Evolutionary conservation across 2,888 invertebrate genomes (phyloP), one percentile per base, ranked within the genome.

Genomic region (Oegoconia quadripuncta): DNA sequence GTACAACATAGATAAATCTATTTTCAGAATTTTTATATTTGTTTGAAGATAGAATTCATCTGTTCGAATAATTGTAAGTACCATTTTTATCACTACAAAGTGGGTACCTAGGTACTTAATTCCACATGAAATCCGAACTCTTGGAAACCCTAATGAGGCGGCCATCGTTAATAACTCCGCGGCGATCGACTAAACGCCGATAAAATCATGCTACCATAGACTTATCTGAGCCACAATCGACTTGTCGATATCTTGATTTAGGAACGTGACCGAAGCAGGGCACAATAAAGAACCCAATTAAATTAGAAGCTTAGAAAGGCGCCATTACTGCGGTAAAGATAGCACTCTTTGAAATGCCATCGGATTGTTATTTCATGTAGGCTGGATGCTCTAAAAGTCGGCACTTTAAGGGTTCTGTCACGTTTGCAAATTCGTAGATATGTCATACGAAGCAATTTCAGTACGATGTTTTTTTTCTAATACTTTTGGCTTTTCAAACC

Each of bases 201-300:
- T 76, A 75, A 71, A 62, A 74, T 74, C 74, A 52, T 51, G 64
- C 69, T 67, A 67, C 67, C 59, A 59, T 51, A 48, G 44, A 53
- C 46, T 62, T 68, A 76, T 74, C 72, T 48, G 46, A 46, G 55
- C 40, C 63, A 69, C 64, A 51, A 80, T 77, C 74, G 59, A 35
- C 12, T 29, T 48, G 42, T 52, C 51, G 59, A 69, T 72, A 70
- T 72, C 68, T 72, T 47, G 59, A 67, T 67, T 59, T 52, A 38
- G 50, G 48, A 44, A 40, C 45, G 39, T 48, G 48, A 41, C 39
- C 29, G 41, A 44, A 27, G 34, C 27, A 34, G 30, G 34, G 28
- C 48, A 43, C 43, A 42, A 41, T 25, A 38, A 27, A 33, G 39
- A 14, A 40, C 23, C 44, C 42, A 42, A 44, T 44, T 42, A 41